Conservation (phyloP, 2,888 invertebrate genomes). For the Xylota sylvarum region DNA sequence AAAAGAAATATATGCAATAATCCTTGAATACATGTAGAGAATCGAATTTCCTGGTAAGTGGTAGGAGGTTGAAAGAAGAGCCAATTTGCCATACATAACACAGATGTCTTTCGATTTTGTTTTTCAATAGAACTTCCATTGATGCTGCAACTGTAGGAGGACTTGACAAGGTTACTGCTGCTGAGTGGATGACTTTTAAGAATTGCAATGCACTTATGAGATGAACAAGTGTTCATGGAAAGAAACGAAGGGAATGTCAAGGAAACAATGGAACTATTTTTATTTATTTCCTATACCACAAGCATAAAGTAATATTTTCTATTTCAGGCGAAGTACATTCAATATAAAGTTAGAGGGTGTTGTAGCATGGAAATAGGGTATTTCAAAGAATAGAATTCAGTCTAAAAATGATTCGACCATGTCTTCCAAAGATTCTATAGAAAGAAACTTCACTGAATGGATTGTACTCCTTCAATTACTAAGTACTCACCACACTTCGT, state of each 20-base stretch:
- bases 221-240: background rate
- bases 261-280: background rate
- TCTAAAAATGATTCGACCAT: too few relatives aligned
- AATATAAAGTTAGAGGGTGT: too few relatives aligned
- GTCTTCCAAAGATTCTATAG: too few relatives aligned
- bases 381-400: too few relatives aligned
- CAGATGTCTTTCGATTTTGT: slow-evolving; percentile 58
- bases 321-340: too few relatives aligned
- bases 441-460: too few relatives aligned
- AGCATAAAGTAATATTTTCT: background rate
- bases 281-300: background rate
- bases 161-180: slow-evolving; percentile 6
- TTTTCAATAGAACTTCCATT: slow-evolving; percentile 24
- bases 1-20: slow-evolving; percentile 11
- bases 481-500: too few relatives aligned
- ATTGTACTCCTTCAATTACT: too few relatives aligned
- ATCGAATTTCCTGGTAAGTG: slow-evolving; percentile 42
- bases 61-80: slow-evolving; percentile 21
- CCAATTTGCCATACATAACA: slow-evolving; percentile 59
- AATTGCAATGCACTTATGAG: slow-evolving; percentile 15
- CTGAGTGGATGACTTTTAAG: slow-evolving; percentile 4
- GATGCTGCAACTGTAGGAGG: background rate
- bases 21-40: slow-evolving; percentile 52
- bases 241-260: background rate
- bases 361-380: too few relatives aligned